Base-by-base conservation (phyloP, 2,888 invertebrate species). In the Venustoraphidia nigricollis region DNA sequence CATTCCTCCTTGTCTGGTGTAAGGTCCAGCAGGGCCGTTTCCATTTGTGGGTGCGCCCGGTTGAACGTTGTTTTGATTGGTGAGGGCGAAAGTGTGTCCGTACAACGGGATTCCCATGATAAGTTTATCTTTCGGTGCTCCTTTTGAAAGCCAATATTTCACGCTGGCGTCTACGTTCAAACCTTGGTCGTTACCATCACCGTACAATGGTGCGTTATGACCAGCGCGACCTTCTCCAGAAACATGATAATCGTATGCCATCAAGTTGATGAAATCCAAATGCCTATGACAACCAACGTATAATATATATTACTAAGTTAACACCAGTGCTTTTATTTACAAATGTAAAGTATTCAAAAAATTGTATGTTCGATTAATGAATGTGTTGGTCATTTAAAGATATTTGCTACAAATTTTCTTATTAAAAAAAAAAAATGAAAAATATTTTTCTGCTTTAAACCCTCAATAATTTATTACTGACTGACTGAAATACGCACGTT, bases 201-300 rank as follows among this genome's bases (percentile, higher is more conserved):
- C 62, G 51, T 74, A 75, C 0, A 87, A 66, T 0, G 83, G 79
- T 0, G 85, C 72, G 58, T 85, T 82, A 47, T 80, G 74, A 0
- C 82, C 84, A 1, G 81, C 77, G 1, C 65, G 64, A 0, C 59
- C 45, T 43, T 85, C 81, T 77, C 79, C 83, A 1, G 76, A 63
- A 1, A 83, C 83, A 55, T 83, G 77, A 55, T 83, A 67, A 59
- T 85, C 85, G 55, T 87, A 87, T 0, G 81, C 62, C 85, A 87
- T 86, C 0, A 88, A 57, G 56, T 79, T 77, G 41, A 85, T 73
- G 34, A 78, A 68, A 56, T 87, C 76, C 27, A 85, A 60, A 52
- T 77, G 68, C 45, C 76, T 76, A 52, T 17, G 17, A 10, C 57
- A 56, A 46, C 46, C 45, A 54, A 35, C 59, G 27, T 17, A 42